Base-by-base conservation (phyloP, 2,113 vertebrate genomes). In the Phrynosoma blainvillii region DNA sequence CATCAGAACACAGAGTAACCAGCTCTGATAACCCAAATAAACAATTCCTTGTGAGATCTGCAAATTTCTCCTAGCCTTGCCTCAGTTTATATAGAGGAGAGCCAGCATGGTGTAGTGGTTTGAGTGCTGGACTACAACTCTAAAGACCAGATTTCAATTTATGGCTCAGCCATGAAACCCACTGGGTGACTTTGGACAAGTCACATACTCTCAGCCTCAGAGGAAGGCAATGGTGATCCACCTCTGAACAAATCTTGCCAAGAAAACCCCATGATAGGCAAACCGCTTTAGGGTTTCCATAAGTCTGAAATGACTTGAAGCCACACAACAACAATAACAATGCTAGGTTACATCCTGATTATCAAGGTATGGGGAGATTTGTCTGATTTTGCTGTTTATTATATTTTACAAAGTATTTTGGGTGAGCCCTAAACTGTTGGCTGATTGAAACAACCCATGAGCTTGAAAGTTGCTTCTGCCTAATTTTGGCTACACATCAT, bases 21-120 rank as follows among this genome's bases (percentile, higher is more conserved):
- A 87, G 0, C 36, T 84, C 14, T 65, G 42, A 42, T 68, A 85
- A 11, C 13, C 23, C 20, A 82, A 91, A 92, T 75, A 91, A 75
- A 79, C 3, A 36, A 10, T 59, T 47, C 40, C 1, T 54, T 80
- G 4, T 25, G 91, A 70, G 32, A 79, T 81, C 79, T 73, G 85
- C 65, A 36, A 77, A 77, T 79, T 84, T 11, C 7, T 66, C 25
- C 1, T 42, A 6, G 90, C 81, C 62, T 52, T 83, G 5, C 5
- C 25, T 42, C 25, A 71, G 36, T 80, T 21, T 56, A 11, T 54
- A 27, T 54, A 27, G 47, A 30, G 25, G 9, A n/a, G 9, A 5
- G 9, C 4, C n/a, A 80, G 5, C 56, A 18, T 65, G 79, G 20
- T 23, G 79, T 10, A 47, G 47, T 47, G 47, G 47, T 47, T 47